Base-by-base conservation (phyloP, 2,888 invertebrate genomes). In the Ochlodes sylvanus region DNA sequence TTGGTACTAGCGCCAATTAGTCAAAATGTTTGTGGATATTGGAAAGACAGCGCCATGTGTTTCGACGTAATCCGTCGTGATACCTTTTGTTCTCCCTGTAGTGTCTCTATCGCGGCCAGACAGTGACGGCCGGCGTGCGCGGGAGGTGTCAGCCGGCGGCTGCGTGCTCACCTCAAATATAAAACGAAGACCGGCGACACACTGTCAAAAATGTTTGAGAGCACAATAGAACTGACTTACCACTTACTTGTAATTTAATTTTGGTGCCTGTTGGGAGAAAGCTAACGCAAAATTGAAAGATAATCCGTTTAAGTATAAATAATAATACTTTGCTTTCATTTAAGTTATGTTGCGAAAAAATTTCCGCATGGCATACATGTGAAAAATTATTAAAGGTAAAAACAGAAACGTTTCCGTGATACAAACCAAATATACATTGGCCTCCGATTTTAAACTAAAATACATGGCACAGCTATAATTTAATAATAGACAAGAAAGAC, bases 91-190 rank as follows among this genome's bases (percentile, higher is more conserved):
- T 62, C 67, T 54, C 38, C 19, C 19, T 34, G 41, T 66, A 17
- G 21, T 55, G 38, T 42, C 34, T 57, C 42, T 57, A 69, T 63
- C 15, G 64, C 14, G 57, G 32, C 32, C 69, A 62, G 70, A 69
- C 63, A 61, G 55, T 84, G 83, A 84, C 80, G 81, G 27, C 3
- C 27, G 27, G 27, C 27, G 27, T n/a, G 27, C 27, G 27, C 27
- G 27, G 27, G 82, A 65, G 79, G 75, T 73, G 78, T 77, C 86
- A 88, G 79, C 74, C 80, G 70, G 75, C 72, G 75, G 72, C 72
- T 76, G 84, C 88, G 88, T 89, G 89, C 82, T 80, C 79, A 75
- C 75, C 79, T 79, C 81, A 85, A 85, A 89, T 88, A 88, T 85
- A 85, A 85, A 82, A 80, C 72, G 76, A 69, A 72, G 73, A 72